Conservation (phyloP, 2,113 vertebrate genomes). For the Etheostoma cragini region DNA sequence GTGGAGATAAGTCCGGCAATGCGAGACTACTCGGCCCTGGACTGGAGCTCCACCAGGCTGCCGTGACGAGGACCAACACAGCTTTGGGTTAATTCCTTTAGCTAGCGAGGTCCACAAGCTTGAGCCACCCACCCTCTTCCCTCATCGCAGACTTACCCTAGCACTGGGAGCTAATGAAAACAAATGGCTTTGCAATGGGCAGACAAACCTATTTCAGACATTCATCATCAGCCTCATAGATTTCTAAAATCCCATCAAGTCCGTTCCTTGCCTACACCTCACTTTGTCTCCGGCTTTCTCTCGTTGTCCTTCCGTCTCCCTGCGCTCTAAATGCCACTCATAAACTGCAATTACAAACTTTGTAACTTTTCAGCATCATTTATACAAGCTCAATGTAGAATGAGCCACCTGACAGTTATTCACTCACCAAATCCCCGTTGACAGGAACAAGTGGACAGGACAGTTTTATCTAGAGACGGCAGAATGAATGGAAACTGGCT, state of each 20-base stretch:
- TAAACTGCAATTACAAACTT: slow-evolving; percentile 60
- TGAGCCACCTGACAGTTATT: slow-evolving; percentile 75
- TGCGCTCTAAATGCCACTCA: slow-evolving; percentile 50
- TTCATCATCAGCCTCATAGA: slow-evolving; percentile 86
- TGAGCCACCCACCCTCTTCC: slow-evolving; percentile 63
- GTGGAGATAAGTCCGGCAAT: too few species aligned
- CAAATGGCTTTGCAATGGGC: slow-evolving; percentile 86
- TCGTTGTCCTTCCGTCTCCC: slow-evolving; percentile 59
- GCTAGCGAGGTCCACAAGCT: slow-evolving; percentile 55
- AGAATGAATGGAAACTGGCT: slow-evolving; percentile 76
- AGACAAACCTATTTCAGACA: slow-evolving; percentile 86
- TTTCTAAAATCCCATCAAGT: slow-evolving; percentile 85
- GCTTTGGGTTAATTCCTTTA: slow-evolving; percentile 76
- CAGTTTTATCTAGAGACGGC: slow-evolving; percentile 57
- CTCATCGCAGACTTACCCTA: slow-evolving; percentile 70
- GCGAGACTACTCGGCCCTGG: not conserved
- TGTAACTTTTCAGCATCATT: slow-evolving; percentile 75
- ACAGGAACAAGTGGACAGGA: slow-evolving; percentile 69
- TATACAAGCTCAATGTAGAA: slow-evolving; percentile 73
- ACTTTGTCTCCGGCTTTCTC: slow-evolving; percentile 66
- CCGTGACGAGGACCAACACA: slow-evolving; percentile 24
- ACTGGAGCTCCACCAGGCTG: slow-evolving; percentile 55
- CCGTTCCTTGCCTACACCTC: slow-evolving; percentile 77
- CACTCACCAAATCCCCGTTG: slow-evolving; percentile 61
- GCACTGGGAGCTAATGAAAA: slow-evolving; percentile 84